Conservation (phyloP, 2,888 invertebrate genomes). For the Halocaridina rubra region DNA sequence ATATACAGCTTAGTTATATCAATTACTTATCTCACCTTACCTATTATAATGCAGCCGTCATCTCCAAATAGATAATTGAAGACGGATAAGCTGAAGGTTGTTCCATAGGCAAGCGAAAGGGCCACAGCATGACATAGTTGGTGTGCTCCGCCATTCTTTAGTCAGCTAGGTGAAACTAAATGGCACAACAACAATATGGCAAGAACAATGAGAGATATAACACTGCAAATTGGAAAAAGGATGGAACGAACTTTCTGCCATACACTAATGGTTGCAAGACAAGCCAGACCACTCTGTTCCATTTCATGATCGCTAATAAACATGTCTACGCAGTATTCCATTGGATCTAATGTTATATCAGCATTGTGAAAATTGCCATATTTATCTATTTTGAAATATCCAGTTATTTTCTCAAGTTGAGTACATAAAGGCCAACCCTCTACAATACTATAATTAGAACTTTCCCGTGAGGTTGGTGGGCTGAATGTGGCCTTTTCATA, state of each 20-base stretch:
- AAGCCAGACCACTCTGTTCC: background rate
- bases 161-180: background rate
- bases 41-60: background rate
- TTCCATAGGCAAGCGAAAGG: background rate
- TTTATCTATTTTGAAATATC: background rate
- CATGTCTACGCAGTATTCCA: constrained; percentile 29
- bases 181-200: background rate
- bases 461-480: background rate
- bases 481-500: background rate
- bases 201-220: background rate
- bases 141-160: background rate
- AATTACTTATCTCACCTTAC: no score
- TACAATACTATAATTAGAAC: background rate
- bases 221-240: background rate
- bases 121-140: background rate
- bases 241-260: background rate
- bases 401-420: background rate
- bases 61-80: background rate
- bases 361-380: background rate
- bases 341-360: background rate
- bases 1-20: no score
- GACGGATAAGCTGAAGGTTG: background rate
- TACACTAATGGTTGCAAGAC: background rate
- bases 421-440: constrained; percentile 11
- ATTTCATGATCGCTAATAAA: background rate